These are phyloP conservation scores for Andrena fulva DNA, from an alignment of 2,888 invertebrate genomes.

Conservation along the genomic window DNA sequence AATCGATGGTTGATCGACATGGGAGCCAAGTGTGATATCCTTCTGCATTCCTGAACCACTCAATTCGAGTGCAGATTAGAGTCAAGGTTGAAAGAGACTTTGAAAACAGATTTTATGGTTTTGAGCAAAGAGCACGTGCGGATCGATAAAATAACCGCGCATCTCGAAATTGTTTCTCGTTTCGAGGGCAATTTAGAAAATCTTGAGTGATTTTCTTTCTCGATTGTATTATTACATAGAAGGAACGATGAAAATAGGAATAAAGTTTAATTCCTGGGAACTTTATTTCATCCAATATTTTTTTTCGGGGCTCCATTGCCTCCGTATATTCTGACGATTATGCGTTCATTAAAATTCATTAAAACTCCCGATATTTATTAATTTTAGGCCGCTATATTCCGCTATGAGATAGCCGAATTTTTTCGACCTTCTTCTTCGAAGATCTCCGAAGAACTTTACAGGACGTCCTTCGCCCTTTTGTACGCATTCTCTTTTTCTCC, in stretches of 20 bases:
- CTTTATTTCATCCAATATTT: too few relatives aligned
- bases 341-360: too few relatives aligned
- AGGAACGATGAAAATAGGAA: too few relatives aligned
- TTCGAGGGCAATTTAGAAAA: neutral
- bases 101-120: slow-evolving; percentile 28
- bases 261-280: too few relatives aligned
- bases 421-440: neutral
- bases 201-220: too few relatives aligned
- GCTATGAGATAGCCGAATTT: too few relatives aligned
- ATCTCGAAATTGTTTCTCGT: neutral
- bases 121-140: slow-evolving; percentile 12
- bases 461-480: slow-evolving; percentile 5
- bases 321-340: too few relatives aligned
- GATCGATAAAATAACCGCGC: neutral
- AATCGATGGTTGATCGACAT: slow-evolving; percentile 54
- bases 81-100: slow-evolving; percentile 49
- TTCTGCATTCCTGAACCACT: slow-evolving; percentile 43
- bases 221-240: too few relatives aligned
- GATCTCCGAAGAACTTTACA: slow-evolving; percentile 1
- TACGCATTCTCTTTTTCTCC: neutral
- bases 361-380: too few relatives aligned
- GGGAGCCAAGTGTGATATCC: slow-evolving; percentile 43
- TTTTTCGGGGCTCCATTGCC: too few relatives aligned
- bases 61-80: slow-evolving; percentile 60
- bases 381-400: too few relatives aligned